phyloP scores from a whole-genome alignment of 2,797 vertebrate species.

The Phaenicophaeus curvirostris region DNA sequence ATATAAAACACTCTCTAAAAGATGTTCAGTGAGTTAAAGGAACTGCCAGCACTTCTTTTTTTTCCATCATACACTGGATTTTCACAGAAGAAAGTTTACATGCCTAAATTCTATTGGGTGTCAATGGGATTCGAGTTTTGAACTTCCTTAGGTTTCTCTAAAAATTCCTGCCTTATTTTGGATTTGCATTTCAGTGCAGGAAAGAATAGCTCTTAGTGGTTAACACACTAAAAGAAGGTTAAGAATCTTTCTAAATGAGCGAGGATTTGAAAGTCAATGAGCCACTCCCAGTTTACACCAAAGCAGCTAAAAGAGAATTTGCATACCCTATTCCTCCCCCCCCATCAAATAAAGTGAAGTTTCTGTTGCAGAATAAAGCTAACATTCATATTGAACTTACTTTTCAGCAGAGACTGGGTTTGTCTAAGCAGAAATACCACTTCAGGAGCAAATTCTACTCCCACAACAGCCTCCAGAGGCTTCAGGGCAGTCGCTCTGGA shows the following conservation, averaged over 20 bases:
- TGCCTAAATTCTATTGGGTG: background rate
- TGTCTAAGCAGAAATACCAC: background rate
- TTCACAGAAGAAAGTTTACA: background rate
- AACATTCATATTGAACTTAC: background rate
- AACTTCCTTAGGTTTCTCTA: background rate
- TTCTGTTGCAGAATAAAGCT: background rate
- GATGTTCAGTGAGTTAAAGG: background rate
- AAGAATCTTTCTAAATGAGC: background rate
- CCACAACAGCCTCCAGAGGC: background rate
- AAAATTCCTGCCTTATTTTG: background rate
- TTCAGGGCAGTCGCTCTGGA: background rate
- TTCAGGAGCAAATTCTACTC: background rate
- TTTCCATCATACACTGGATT: background rate
- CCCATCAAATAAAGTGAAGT: background rate
- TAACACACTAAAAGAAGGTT: background rate
- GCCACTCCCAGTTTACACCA: background rate
- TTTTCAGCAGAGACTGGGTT: background rate
- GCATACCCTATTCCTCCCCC: background rate
- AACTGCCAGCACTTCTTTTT: background rate
- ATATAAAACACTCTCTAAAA: background rate
- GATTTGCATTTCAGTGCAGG: background rate
- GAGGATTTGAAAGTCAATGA: background rate
- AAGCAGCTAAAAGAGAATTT: background rate
- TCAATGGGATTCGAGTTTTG: background rate
- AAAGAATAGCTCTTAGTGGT: background rate